Conservation (phyloP, 2,113 vertebrate genomes). For the Neomonachus schauinslandi region DNA sequence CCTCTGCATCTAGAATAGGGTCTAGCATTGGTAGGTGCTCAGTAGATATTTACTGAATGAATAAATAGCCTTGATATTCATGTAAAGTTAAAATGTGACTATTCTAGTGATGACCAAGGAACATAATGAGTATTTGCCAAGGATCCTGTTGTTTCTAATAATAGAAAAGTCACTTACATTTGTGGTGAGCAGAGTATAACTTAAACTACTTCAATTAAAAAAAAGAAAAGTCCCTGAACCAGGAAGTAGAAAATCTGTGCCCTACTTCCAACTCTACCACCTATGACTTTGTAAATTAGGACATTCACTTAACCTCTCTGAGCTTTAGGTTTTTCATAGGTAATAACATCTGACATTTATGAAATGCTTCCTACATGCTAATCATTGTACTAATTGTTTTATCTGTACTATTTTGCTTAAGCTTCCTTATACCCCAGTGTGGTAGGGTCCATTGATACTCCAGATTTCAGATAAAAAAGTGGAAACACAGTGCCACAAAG, state of each 20-base stretch:
- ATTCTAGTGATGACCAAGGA: background rate
- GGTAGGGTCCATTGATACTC: background rate
- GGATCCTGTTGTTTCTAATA: background rate
- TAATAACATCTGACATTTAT: slow-evolving; percentile 12
- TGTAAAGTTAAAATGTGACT: background rate
- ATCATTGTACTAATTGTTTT: slow-evolving; percentile 7
- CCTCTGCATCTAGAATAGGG: background rate
- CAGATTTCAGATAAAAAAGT: slow-evolving; percentile 11
- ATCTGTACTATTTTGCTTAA: background rate
- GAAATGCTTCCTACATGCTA: background rate
- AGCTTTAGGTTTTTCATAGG: background rate
- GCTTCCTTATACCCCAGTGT: background rate
- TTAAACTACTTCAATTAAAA: background rate
- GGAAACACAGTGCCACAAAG: background rate
- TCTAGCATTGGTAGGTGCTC: background rate
- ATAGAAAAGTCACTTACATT: background rate
- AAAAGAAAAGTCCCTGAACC: background rate
- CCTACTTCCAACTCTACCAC: background rate
- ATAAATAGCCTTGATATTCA: background rate
- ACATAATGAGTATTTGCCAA: background rate
- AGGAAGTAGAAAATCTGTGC: background rate
- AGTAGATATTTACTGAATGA: background rate
- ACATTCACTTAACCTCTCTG: background rate
- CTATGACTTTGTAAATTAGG: background rate
- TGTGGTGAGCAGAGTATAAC: background rate